Conservation (phyloP, 2,888 invertebrate genomes). For the Mamestra brassicae region DNA sequence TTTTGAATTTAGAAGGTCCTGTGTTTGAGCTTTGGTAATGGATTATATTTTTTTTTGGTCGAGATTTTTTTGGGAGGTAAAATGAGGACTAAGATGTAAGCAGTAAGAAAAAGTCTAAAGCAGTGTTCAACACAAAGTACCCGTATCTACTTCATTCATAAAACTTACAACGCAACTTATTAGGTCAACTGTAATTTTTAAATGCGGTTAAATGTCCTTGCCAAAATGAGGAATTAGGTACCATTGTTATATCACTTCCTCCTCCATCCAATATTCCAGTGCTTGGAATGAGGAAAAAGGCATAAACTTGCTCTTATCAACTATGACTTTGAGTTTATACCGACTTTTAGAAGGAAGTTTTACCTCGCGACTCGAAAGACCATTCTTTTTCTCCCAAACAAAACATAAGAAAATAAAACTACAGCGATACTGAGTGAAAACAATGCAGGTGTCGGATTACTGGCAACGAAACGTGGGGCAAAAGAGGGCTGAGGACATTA, state of each 20-base stretch:
- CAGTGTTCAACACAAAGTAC: not conserved
- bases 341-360: not conserved
- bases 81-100: not conserved
- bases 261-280: not conserved
- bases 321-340: not conserved
- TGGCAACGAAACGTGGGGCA: slow-evolving; percentile 81
- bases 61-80: slow-evolving; percentile 27
- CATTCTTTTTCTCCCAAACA: slow-evolving; percentile 59
- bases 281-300: slow-evolving; percentile 3
- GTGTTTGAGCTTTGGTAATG: slow-evolving; percentile 56
- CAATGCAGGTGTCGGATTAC: slow-evolving; percentile 90
- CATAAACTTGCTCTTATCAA: not conserved
- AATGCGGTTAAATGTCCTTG: not conserved
- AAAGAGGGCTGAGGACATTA: slow-evolving; percentile 88
- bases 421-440: slow-evolving; percentile 77
- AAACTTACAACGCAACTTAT: not conserved
- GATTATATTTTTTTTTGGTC: slow-evolving; percentile 48
- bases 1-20: slow-evolving; percentile 53
- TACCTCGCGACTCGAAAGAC: slow-evolving; percentile 13
- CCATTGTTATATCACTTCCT: not conserved
- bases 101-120: not conserved
- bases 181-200: not conserved
- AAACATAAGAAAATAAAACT: slow-evolving; percentile 75
- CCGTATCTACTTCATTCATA: not conserved
- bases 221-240: not conserved